Conservation (phyloP, 1,140 invertebrate species). For the Drosophila ironensis region DNA sequence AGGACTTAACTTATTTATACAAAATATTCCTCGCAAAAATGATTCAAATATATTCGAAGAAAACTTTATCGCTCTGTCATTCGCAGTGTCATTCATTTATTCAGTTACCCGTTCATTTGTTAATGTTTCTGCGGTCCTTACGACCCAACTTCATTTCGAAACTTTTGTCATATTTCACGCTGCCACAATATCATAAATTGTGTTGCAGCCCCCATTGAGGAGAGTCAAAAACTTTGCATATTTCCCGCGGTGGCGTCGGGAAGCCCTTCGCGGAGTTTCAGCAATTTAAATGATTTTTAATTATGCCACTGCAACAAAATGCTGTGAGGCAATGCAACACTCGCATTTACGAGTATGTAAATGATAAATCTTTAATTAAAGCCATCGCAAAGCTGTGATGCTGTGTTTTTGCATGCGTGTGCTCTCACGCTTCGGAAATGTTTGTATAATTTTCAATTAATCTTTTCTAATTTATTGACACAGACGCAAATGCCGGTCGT, state of each 20-base stretch:
- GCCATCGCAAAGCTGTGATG: slow-evolving; percentile 2
- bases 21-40: too few relatives aligned
- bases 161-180: slow-evolving; percentile 69
- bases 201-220: slow-evolving; percentile 17
- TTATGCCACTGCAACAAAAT: slow-evolving; percentile 31
- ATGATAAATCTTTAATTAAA: slow-evolving; percentile 59
- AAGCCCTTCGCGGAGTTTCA: too few relatives aligned
- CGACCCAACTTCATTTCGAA: slow-evolving; percentile 65
- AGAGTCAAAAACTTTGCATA: slow-evolving; percentile 15
- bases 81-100: slow-evolving; percentile 41
- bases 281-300: slow-evolving; percentile 62
- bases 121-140: slow-evolving; percentile 38
- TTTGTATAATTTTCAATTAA: slow-evolving; percentile 67
- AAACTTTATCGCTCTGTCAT: slow-evolving; percentile 37
- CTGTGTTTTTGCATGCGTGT: neutral
- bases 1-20: too few relatives aligned
- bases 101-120: slow-evolving; percentile 41
- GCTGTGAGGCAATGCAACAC: too few relatives aligned
- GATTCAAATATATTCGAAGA: too few relatives aligned
- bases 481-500: slow-evolving; percentile 36
- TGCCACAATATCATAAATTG: slow-evolving; percentile 70
- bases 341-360: too few relatives aligned
- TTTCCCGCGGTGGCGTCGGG: neutral
- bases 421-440: neutral
- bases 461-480: slow-evolving; percentile 77